Percentiles rank a stretch among this genome's conserved stretches.
These are phyloP conservation scores for Tiphia femorata DNA, from an alignment of 2,888 invertebrate genomes.

Conservation along the genomic window DNA sequence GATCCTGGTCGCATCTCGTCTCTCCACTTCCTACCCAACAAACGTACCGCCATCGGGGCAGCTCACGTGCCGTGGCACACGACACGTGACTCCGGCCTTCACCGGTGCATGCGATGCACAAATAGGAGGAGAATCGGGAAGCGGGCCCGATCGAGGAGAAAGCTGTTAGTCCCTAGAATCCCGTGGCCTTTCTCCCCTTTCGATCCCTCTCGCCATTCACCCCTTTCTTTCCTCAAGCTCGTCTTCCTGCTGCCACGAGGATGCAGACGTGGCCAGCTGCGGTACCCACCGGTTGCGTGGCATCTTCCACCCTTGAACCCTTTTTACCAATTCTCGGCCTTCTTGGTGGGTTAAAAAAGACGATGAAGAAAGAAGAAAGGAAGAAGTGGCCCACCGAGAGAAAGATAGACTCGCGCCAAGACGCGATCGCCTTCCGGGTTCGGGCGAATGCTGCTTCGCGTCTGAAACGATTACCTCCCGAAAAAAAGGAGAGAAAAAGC, in stretches of 20 bases:
- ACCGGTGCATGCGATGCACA: background rate
- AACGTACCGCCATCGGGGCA: no score
- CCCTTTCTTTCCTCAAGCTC: slow-evolving; percentile 33
- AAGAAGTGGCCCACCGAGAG: background rate
- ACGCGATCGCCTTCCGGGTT: no score
- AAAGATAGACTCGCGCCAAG: background rate
- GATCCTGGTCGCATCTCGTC: no score
- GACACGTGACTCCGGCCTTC: slow-evolving; percentile 43
- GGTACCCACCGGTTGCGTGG: background rate
- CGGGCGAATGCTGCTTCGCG: no score
- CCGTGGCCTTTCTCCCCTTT: slow-evolving; percentile 4
- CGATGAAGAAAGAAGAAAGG: no score
- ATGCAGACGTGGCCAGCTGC: background rate
- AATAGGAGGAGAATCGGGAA: slow-evolving; percentile 33
- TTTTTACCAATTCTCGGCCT: no score
- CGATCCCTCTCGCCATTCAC: slow-evolving; percentile 24
- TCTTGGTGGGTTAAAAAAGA: no score
- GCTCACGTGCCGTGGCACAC: slow-evolving; percentile 52
- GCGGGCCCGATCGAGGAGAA: slow-evolving; percentile 18
- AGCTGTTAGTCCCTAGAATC: slow-evolving; percentile 6
- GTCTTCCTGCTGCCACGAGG: slow-evolving; percentile 34
- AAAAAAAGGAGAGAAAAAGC: background rate
- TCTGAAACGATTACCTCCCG: no score
- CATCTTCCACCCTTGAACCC: no score
- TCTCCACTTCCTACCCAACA: no score